Base-by-base conservation (phyloP, 2,888 invertebrate species). In the Mesochorus sp. region DNA sequence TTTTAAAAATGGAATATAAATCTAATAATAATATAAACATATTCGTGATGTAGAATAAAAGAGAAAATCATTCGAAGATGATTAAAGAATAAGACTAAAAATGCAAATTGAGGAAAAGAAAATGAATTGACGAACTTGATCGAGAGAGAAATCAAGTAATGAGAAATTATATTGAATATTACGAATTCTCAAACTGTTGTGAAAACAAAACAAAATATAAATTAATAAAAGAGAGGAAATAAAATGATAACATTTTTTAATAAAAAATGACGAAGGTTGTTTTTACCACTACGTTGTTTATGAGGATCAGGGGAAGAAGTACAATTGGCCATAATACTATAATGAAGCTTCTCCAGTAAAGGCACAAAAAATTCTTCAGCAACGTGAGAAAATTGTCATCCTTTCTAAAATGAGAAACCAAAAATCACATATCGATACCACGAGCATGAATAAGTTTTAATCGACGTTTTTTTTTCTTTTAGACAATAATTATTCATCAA, bases 301-400 rank as follows among this genome's bases (percentile, higher is more conserved):
- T 49, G 3, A 95, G 89, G 75, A 96, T 93, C 75, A 96, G 92
- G 0, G 96, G 96, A 73, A 96, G 91, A 24, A 96, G 91, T 8
- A 95, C 70, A 2, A 96, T 82, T 0, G 96, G 96, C 84, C 95
- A 94, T 24, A 95, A 68, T 24, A 96, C 92, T 28, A 96, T 93
- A 68, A 96, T 92, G 0, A 96, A 84, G 1, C 95, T 94, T 87
- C 94, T 94, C 96, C 96, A 96, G 88, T 96, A 96, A 78, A 95
- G 92, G 34, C 92, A 89, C 3, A 95, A 83, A 86, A 95, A 95
- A 64, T 82, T 85, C 8, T 81, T 47, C 12, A 88, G 66, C 31
- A 89, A 70, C 19, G 12, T 67, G 4, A 75, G 26, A 37, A 83
- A 85, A 8, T 62, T 79, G 2, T 62, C 72, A 5, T 81, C 75